Base-by-base conservation (phyloP, 2,113 vertebrate genomes). In the Chaetodon auriga region DNA sequence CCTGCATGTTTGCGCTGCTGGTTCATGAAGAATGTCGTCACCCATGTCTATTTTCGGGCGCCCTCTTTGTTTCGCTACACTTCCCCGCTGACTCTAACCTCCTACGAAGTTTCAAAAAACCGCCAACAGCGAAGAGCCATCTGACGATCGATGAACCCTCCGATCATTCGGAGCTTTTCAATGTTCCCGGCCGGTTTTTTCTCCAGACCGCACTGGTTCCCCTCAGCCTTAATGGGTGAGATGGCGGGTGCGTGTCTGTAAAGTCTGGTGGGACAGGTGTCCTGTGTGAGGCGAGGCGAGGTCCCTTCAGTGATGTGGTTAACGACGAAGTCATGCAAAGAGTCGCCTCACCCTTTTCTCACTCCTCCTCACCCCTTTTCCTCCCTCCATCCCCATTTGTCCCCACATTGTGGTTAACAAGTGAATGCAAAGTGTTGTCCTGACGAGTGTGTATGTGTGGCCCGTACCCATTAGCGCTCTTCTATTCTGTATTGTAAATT, bases 331-430 rank as follows among this genome's bases (percentile, higher is more conserved):
- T 84, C 92, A 88, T 90, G 91, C 91, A 93, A 92, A 93, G 78
- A 73, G 88, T 81, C 19, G 16, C 62, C 88, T 89, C 91, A 78
- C 85, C 91, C 88, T 48, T 91, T 89, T 76, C 76, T 82, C 78
- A 51, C 83, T 82, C 80, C 61, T 82, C 75, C 88, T 91, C 90
- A 80, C 89, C 90, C 90, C 60, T 4, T 49, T 45, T 23, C 35
- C 68, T 62, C 78, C 65, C 30, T 43, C 65, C 61, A 71, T 80
- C 82, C 65, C 87, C 90, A 87, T 81, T 94, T 92, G 90, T 91
- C 89, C 35, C 90, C 92, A 89, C 89, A 87, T 83, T 93, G 93
- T 91, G 90, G 94, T 94, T 92, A 89, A 86, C 85, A 68, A 85
- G 62, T 76, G 65, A 82, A 92, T 89, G 86, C 88, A 90, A 87